Percentiles rank a stretch among this genome's conserved stretches.
These are phyloP conservation scores for Neodontobutis hainanensis DNA, from an alignment of 2,113 vertebrate species.

Conservation along the genomic window DNA sequence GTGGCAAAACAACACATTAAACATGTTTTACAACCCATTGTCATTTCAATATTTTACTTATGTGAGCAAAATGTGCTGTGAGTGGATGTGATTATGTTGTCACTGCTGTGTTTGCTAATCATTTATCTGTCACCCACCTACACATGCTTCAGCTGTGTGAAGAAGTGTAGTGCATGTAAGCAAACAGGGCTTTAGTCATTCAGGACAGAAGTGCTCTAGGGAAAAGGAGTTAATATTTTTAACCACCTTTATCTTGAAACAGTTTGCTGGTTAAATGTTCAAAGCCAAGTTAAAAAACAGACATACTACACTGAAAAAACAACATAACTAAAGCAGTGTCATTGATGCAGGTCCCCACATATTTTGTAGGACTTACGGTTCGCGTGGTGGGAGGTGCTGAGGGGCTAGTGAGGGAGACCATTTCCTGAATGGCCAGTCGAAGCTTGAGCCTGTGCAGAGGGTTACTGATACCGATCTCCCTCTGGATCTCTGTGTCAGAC, in stretches of 20 bases:
- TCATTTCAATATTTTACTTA: not conserved
- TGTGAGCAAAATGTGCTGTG: not conserved
- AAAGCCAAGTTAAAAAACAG: not conserved
- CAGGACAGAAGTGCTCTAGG: not conserved
- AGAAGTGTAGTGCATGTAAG: conserved; percentile 13
- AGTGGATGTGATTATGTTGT: not conserved
- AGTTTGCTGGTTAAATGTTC: not conserved
- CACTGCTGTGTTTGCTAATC: conserved; percentile 3
- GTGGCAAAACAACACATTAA: not conserved
- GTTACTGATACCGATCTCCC: conserved; percentile 98
- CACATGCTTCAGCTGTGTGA: not conserved
- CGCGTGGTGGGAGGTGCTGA: conserved; percentile 96
- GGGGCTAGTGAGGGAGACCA: conserved; percentile 97
- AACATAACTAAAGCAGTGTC: not conserved
- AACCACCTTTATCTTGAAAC: not conserved
- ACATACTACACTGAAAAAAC: not conserved
- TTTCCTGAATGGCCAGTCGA: conserved; percentile 96
- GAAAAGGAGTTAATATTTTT: too few relatives aligned
- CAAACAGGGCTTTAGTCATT: conserved; percentile 11
- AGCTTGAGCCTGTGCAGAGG: conserved; percentile 96
- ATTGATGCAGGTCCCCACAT: not conserved
- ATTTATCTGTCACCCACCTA: conserved; percentile 5
- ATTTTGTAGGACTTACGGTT: conserved; percentile 87
- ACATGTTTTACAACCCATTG: not conserved
- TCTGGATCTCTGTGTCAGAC: conserved; percentile 97